Evolutionary conservation across 1,140 invertebrate genomes (phyloP), one percentile per base, ranked within the genome.

Genomic region (Platorchestia sp.): DNA sequence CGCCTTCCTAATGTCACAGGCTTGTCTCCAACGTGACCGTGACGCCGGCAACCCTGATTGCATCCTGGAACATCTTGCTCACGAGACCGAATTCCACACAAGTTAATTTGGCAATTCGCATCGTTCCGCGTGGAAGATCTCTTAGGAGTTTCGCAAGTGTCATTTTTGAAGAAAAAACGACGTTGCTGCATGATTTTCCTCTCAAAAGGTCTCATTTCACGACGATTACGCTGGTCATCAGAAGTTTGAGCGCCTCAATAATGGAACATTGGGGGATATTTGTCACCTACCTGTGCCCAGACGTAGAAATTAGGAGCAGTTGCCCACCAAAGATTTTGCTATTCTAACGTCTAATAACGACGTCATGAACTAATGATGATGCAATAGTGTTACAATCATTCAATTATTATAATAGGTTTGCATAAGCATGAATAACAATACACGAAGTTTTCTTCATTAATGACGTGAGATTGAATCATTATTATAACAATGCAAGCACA

Each of bases 11-110:
- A 44, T 42, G 91, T 45, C 44, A 19, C 14, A 0, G 43, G 91
- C 40, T 14, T 42, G 43, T n/a, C 41, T 93, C 44, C 43, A 93
- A 93, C 91, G 91, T 93, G 91, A 93, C 91, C 91, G 91, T 93
- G 91, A 93, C 41, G 91, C 43, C 5, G 27, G 27, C 87, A 89
- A 42, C 41, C 91, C 40, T n/a, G 3, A 93, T 44, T 47, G 91
- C 41, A 42, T 10, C 45, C 91, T 45, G 40, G 43, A 93, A 93
- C 91, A 93, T 93, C 91, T 93, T 93, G 91, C 45, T 93, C 91
- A 93, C 91, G 91, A 47, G 91, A 93, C 91, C 44, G 40, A 45
- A 45, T 47, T 42, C 87, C 43, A 89, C 27, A 27, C 41, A 44
- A 89, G 87, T 89, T 42, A 43, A 89, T 89, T 89, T 89, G 87